Conservation (phyloP, 2,113 vertebrate genomes). For the Indicator indicator region DNA sequence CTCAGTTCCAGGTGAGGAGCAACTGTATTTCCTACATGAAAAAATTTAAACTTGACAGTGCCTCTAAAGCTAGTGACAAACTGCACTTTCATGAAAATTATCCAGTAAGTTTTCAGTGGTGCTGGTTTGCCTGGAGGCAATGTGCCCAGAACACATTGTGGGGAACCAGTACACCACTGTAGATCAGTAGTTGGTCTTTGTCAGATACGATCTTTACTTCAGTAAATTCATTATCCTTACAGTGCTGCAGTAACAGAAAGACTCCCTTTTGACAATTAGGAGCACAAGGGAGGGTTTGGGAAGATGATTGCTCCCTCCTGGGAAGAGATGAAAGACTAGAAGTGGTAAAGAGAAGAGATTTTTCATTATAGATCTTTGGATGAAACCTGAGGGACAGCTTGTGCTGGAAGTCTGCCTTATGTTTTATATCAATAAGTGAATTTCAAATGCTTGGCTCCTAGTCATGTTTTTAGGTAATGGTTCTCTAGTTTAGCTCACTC, state of each 20-base stretch:
- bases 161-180: not conserved
- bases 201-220: slow-evolving; percentile 17
- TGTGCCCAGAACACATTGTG: not conserved
- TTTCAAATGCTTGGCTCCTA: slow-evolving; percentile 8
- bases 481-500: not conserved
- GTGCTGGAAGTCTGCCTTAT: slow-evolving; percentile 16
- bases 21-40: not conserved
- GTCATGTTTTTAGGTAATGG: slow-evolving; percentile 24
- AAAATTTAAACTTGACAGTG: not conserved
- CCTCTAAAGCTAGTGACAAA: not conserved
- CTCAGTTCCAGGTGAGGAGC: not conserved
- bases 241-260: slow-evolving; percentile 27
- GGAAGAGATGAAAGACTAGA: slow-evolving; percentile 60
- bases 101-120: not conserved
- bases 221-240: slow-evolving; percentile 59
- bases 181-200: not conserved
- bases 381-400: not conserved
- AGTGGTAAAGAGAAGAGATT: not conserved
- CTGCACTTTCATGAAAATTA: not conserved
- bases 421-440: not conserved
- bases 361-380: slow-evolving; percentile 50
- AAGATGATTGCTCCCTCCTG: slow-evolving; percentile 47
- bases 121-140: not conserved
- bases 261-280: slow-evolving; percentile 58
- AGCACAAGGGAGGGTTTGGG: slow-evolving; percentile 17